Evolutionary conservation across 2,888 invertebrate species (phyloP).

Genomic region (Diarsia dahlii): DNA sequence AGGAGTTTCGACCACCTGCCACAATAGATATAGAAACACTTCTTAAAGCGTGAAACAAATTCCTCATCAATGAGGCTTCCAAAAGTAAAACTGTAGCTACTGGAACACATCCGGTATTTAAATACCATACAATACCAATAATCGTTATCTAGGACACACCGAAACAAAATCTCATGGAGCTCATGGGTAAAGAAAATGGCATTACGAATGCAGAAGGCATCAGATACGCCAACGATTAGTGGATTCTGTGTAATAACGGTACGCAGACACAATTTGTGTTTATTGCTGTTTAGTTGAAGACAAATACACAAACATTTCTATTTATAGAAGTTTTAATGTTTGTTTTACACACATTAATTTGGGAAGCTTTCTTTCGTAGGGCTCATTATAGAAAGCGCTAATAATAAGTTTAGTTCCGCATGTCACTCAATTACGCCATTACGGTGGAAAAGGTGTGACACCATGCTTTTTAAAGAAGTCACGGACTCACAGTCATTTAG

Average conservation of each 20-base stretch:
- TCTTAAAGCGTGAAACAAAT: neutral
- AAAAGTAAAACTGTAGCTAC: slow-evolving; percentile 9
- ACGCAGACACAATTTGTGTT: slow-evolving; percentile 42
- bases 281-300: slow-evolving; percentile 44
- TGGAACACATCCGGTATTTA: slow-evolving; percentile 9
- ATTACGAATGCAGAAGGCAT: slow-evolving; percentile 59
- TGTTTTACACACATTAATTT: slow-evolving; percentile 30
- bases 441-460: slow-evolving; percentile 29
- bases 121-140: slow-evolving; percentile 21
- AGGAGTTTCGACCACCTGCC: neutral
- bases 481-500: no score
- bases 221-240: slow-evolving; percentile 62
- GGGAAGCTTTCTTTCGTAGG: slow-evolving; percentile 48
- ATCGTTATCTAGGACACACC: slow-evolving; percentile 54
- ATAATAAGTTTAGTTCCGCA: slow-evolving; percentile 39
- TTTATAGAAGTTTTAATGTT: slow-evolving; percentile 26
- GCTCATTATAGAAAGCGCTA: slow-evolving; percentile 44
- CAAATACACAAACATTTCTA: slow-evolving; percentile 32
- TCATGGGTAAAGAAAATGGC: slow-evolving; percentile 57
- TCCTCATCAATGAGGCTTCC: neutral
- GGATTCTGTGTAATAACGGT: slow-evolving; percentile 63
- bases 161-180: slow-evolving; percentile 57
- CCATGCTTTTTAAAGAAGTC: neutral
- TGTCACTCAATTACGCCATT: slow-evolving; percentile 22
- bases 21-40: neutral